phyloP scores from a whole-genome alignment of 1,140 invertebrate species.

The Solenopsis invicta region DNA sequence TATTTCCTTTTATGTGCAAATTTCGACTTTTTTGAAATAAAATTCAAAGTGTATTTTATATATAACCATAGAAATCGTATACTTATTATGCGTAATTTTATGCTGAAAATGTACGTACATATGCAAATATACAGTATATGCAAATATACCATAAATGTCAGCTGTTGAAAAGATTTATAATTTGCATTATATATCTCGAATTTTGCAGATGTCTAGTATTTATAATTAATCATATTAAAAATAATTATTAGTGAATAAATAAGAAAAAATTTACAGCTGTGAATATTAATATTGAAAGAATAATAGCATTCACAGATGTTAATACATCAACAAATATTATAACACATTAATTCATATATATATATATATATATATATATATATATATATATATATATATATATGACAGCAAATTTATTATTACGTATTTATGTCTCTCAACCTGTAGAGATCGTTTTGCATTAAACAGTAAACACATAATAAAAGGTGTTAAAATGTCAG shows the following conservation, averaged over 20 bases:
- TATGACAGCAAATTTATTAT: background rate
- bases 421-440: background rate
- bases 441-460: background rate
- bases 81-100: background rate
- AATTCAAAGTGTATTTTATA: background rate
- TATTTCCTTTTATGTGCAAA: background rate
- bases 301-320: background rate
- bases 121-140: background rate
- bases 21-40: background rate
- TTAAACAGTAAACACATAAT: slow-evolving; percentile 34
- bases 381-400: too few relatives aligned
- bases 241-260: background rate
- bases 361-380: too few relatives aligned
- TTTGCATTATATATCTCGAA: background rate
- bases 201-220: background rate
- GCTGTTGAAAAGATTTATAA: background rate
- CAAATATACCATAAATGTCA: background rate
- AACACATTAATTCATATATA: background rate
- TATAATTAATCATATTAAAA: background rate
- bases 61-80: background rate
- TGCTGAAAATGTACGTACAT: background rate
- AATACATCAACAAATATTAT: background rate
- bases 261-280: background rate
- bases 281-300: background rate
- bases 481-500: slow-evolving; percentile 65